Evolutionary conservation across 2,888 invertebrate species (phyloP).

Genomic region (Chalcis sispes): DNA sequence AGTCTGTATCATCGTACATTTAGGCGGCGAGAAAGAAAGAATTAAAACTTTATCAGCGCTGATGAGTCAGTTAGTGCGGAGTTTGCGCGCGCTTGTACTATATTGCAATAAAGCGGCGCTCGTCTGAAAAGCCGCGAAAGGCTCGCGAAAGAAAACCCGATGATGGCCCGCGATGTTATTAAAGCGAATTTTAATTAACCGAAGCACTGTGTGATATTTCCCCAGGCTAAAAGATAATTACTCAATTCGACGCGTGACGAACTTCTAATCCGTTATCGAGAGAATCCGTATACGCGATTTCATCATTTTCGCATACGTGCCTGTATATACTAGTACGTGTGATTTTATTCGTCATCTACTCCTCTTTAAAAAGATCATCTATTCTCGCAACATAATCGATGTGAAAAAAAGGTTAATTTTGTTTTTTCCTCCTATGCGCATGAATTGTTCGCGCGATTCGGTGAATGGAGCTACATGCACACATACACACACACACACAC

Average conservation of each 20-base stretch:
- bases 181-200: constrained; percentile 45
- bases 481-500: no score
- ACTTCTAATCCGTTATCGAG: constrained; percentile 18
- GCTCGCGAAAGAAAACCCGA: not conserved
- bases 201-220: constrained; percentile 21
- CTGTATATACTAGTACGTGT: no score
- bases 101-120: not conserved
- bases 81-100: no score
- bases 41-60: constrained; percentile 47
- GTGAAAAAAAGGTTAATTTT: not conserved
- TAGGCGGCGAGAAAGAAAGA: constrained; percentile 18
- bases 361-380: no score
- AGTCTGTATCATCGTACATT: constrained; percentile 25
- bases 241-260: constrained; percentile 49
- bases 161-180: constrained; percentile 10
- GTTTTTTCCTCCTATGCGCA: not conserved
- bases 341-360: no score
- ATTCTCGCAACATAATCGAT: no score
- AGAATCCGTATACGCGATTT: no score
- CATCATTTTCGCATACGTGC: no score
- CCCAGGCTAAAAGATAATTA: constrained; percentile 35
- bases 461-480: no score
- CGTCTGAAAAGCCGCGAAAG: not conserved
- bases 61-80: constrained; percentile 6
- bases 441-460: no score